Base-by-base conservation (phyloP, 2,888 invertebrate genomes). In the Rotaria magnacalcarata region DNA sequence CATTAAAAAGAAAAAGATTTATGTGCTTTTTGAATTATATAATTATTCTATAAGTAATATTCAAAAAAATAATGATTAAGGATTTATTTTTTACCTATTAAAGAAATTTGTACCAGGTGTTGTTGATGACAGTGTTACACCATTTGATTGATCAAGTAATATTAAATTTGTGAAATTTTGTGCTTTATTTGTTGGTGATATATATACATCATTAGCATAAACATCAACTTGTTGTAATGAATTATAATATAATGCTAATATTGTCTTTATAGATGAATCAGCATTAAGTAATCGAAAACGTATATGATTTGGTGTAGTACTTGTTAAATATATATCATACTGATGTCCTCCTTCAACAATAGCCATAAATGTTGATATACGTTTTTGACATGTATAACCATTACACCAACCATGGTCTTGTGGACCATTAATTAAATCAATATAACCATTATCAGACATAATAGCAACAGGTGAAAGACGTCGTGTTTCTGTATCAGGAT, bases 381-480 rank as follows among this genome's bases (percentile, higher is more conserved):
- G 87, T 87, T 89, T 89, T 84, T 89, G 89, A 87, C 91, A 91
- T 2, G 90, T 90, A 87, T 90, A 90, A 7, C 90, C 90, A 27
- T 88, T 88, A 87, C 91, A 91, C 90, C 90, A 90, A 54, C 91
- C 91, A 84, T 90, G 90, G 87, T 90, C 91, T 88, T 90, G 90
- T 3, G 91, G 91, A 21, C 91, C 91, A 85, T 91, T 91, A 84
- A 91, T 89, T 56, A 91, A 88, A 87, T 91, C 90, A 19, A 90
- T 80, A 85, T 88, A 89, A 21, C 87, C 86, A 50, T 88, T 87
- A 19, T 89, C 89, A 54, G 88, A 88, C 10, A 88, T 84, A 21
- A 86, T 52, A 24, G 85, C 86, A 27, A 86, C 84, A 14, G 86
- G 86, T 56, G 86, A 86, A n/a, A 86, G 74, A 41, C 86, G 74